Conservation (phyloP, 2,113 vertebrate genomes). For the Catharus bicknelli region DNA sequence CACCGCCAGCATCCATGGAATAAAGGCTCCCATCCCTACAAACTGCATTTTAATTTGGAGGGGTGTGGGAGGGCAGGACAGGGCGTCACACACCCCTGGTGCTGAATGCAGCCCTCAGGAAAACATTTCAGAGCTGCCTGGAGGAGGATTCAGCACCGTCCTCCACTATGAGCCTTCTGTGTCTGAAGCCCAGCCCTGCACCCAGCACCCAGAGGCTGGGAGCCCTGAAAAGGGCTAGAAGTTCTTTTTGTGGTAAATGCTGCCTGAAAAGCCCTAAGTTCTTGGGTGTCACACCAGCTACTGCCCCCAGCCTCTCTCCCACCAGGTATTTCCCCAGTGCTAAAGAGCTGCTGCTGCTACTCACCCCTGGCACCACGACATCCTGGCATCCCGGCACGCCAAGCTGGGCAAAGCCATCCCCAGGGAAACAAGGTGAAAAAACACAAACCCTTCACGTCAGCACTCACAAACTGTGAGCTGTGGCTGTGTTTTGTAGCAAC, state of each 20-base stretch:
- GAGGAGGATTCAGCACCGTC: not conserved
- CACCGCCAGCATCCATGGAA: accelerated
- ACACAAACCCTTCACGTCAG: not conserved
- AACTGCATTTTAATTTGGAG: not conserved
- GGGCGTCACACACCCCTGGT: accelerated
- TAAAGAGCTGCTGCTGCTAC: not conserved
- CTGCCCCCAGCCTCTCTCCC: not conserved
- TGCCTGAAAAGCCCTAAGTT: not conserved
- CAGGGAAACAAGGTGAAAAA: not conserved
- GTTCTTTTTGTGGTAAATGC: not conserved
- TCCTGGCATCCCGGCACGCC: accelerated
- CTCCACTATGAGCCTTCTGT: accelerated
- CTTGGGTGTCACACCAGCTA: accelerated
- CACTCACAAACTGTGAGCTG: not conserved
- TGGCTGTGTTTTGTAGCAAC: not conserved
- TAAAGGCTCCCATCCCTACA: not conserved
- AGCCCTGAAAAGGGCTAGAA: not conserved
- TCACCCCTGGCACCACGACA: not conserved
- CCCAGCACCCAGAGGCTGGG: not conserved
- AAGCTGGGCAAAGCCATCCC: not conserved
- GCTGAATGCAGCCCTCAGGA: not conserved
- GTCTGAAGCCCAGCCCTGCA: not conserved
- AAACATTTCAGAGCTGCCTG: not conserved
- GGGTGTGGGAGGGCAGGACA: not conserved
- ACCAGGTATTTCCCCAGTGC: accelerated